phyloP scores from a whole-genome alignment of 2,113 vertebrate species.

The Hydrochoerus hydrochaeris region DNA sequence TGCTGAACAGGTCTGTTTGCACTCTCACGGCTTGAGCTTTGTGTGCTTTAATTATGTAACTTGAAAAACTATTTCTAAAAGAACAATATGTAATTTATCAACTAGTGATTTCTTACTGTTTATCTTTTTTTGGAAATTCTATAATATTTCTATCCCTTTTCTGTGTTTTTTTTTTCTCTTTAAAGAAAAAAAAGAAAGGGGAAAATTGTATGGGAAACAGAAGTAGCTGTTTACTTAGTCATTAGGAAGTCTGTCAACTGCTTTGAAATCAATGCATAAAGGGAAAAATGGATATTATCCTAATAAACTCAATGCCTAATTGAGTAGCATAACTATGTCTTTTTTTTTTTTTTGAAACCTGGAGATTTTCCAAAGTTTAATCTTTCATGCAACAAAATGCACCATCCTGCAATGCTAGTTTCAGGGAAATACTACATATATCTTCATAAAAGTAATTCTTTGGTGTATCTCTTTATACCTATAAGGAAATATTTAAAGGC shows the following conservation, averaged over 20 bases:
- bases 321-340: constrained; percentile 28
- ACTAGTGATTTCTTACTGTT: too few species aligned
- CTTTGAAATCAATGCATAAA: constrained; percentile 55
- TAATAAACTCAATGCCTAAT: constrained; percentile 55
- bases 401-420: neutral
- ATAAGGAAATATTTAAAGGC: neutral
- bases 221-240: neutral
- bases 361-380: constrained; percentile 25
- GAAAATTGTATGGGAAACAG: neutral
- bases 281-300: constrained; percentile 15
- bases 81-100: too few species aligned
- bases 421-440: neutral
- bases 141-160: too few species aligned
- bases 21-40: too few species aligned
- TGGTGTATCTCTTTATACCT: neutral
- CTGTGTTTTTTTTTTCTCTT: too few species aligned
- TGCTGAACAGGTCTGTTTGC: too few species aligned
- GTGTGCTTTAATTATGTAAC: too few species aligned
- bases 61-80: too few species aligned
- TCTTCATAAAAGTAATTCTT: constrained; percentile 41
- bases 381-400: constrained; percentile 51
- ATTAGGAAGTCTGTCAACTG: neutral
- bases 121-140: too few species aligned
- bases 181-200: constrained; percentile 15
- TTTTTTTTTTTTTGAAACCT: constrained; percentile 10